A percentile compares a stretch with the other conserved stretches of the same genome.
These are phyloP conservation scores for Carollia perspicillata DNA, from an alignment of 2,113 vertebrate genomes.

Conservation along the genomic window DNA sequence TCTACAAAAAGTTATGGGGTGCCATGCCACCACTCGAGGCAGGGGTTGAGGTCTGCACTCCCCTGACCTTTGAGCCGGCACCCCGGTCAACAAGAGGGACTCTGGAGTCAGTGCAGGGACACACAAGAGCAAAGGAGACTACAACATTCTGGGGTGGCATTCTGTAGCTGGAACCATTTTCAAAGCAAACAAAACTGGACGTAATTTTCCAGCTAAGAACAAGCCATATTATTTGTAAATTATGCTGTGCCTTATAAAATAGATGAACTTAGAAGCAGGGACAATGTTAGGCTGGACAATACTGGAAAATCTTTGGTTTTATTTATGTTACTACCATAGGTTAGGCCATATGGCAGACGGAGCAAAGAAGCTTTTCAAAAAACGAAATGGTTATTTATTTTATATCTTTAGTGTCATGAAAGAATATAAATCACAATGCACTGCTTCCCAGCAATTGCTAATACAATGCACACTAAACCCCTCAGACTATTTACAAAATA, in stretches of 20 bases:
- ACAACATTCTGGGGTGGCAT: neutral
- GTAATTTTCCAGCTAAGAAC: neutral
- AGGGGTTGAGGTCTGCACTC: neutral
- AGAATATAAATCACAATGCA: neutral
- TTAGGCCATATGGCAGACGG: neutral
- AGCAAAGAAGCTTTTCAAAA: neutral
- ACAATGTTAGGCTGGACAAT: neutral
- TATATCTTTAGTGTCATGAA: neutral
- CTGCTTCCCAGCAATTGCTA: neutral
- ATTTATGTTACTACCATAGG: neutral
- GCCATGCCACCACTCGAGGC: neutral
- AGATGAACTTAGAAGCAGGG: neutral
- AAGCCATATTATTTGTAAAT: neutral
- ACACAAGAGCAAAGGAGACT: neutral
- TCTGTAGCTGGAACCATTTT: neutral
- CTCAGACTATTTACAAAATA: neutral
- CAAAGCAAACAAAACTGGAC: neutral
- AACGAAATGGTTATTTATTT: neutral
- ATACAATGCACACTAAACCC: neutral
- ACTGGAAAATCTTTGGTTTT: neutral
- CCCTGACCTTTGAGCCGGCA: neutral
- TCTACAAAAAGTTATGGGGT: neutral
- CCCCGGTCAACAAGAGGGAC: neutral
- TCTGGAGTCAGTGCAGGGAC: neutral
- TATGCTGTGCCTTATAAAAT: conserved; percentile 7